phyloP scores from a whole-genome alignment of 2,797 vertebrate genomes.

The Hylomyscus alleni region DNA sequence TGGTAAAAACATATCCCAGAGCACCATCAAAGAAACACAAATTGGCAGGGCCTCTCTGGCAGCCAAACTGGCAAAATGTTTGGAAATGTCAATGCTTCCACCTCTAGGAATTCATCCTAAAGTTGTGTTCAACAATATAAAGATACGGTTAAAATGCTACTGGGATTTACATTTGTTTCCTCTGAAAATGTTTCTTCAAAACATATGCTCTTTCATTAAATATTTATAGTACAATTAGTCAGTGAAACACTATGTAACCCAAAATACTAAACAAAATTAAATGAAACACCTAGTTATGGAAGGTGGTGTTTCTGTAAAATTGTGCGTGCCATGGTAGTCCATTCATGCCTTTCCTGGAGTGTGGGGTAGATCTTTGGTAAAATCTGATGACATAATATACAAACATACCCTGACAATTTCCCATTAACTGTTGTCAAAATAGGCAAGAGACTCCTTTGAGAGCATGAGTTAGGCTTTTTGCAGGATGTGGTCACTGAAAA shows the following conservation, averaged over 20 bases:
- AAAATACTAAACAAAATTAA: conserved; percentile 37
- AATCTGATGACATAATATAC: background rate
- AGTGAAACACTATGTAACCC: background rate
- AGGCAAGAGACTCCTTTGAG: background rate
- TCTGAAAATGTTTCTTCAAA: background rate
- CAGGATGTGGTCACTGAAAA: background rate
- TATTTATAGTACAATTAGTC: background rate
- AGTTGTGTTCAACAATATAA: conserved; percentile 15
- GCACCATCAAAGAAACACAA: background rate
- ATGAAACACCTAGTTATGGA: background rate
- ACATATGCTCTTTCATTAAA: background rate
- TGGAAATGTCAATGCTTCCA: background rate
- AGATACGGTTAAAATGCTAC: background rate
- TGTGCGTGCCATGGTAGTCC: background rate
- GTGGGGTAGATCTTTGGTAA: background rate
- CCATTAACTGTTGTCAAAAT: background rate
- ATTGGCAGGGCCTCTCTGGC: background rate
- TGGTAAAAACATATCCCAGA: background rate
- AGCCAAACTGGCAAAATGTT: background rate
- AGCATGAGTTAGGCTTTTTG: background rate
- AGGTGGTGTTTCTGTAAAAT: background rate
- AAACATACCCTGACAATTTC: background rate
- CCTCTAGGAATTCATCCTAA: conserved; percentile 34
- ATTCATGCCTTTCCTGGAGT: background rate
- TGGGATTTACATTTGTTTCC: conserved; percentile 5